Evolutionary conservation across 2,888 invertebrate species (phyloP).

Genomic region (Plebejus argus): DNA sequence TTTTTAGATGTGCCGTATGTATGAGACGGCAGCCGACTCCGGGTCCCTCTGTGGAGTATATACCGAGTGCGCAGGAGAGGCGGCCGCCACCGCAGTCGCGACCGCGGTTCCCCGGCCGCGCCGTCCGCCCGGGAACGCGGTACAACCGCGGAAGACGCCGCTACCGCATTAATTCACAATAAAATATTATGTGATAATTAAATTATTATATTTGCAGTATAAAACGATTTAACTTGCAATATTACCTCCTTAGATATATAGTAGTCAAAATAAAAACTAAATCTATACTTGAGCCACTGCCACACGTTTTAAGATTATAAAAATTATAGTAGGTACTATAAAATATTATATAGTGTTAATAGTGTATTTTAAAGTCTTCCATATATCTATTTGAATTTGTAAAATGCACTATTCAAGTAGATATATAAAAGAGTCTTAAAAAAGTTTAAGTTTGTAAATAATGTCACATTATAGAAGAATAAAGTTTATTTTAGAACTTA

Average conservation of each 20-base stretch:
- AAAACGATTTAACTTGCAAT: not conserved
- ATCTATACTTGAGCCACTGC: not conserved
- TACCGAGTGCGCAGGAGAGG: constrained; percentile 61
- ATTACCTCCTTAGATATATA: constrained; percentile 4
- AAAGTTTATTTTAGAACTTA: constrained; percentile 7
- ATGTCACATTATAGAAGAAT: constrained; percentile 4
- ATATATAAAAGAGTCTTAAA: not conserved
- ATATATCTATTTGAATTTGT: not conserved
- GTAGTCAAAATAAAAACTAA: not conserved
- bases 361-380: constrained; percentile 3
- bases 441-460: constrained; percentile 15
- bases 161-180: not conserved
- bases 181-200: not conserved
- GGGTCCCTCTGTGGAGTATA: constrained; percentile 57
- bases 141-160: constrained; percentile 25
- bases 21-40: constrained; percentile 57
- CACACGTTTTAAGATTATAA: not conserved
- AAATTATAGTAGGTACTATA: not conserved
- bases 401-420: not conserved
- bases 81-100: constrained; percentile 38
- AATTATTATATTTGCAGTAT: not conserved
- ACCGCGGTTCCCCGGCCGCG: not conserved
- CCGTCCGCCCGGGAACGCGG: not conserved
- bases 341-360: not conserved
- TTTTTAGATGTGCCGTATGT: constrained; percentile 67